Conservation (phyloP, 2,797 vertebrate species). For the Poecilia picta region DNA sequence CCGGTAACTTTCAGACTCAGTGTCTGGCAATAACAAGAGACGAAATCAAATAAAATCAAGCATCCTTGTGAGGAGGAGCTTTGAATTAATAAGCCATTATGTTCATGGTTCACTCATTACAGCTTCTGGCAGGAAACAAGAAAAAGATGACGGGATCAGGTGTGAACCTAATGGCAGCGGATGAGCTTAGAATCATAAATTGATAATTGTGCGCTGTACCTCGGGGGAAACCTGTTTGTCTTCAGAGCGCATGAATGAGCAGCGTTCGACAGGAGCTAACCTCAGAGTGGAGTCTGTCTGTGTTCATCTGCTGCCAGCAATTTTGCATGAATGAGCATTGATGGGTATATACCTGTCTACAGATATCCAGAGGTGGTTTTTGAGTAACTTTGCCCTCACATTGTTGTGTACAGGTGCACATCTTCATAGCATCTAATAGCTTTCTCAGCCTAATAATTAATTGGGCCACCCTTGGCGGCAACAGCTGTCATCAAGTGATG, state of each 20-base stretch:
- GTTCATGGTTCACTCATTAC: conserved; percentile 59
- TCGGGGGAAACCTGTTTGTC: conserved; percentile 35
- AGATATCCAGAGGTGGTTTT: conserved; percentile 12
- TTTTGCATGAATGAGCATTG: conserved; percentile 45
- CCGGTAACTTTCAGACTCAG: not conserved
- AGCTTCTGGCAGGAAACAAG: conserved; percentile 12
- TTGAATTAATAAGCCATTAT: not conserved
- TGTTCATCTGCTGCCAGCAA: conserved; percentile 33
- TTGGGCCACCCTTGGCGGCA: not conserved
- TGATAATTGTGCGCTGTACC: conserved; percentile 16
- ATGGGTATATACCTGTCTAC: conserved; percentile 6
- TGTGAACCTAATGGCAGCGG: conserved; percentile 22
- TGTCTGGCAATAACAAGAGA: conserved; percentile 11
- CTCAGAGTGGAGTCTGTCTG: conserved; percentile 29
- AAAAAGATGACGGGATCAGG: conserved; percentile 40
- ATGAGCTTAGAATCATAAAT: conserved; percentile 22
- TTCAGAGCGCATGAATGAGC: conserved; percentile 47
- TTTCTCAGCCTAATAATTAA: not conserved
- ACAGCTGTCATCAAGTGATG: not conserved
- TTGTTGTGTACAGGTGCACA: conserved; percentile 4
- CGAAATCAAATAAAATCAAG: not conserved
- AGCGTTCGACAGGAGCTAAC: conserved; percentile 29
- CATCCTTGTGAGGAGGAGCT: not conserved
- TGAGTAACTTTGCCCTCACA: not conserved
- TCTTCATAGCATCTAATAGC: conserved; percentile 9